These are phyloP conservation scores for Ciconia boyciana DNA, from an alignment of 2,113 vertebrate genomes.

Conservation along the genomic window DNA sequence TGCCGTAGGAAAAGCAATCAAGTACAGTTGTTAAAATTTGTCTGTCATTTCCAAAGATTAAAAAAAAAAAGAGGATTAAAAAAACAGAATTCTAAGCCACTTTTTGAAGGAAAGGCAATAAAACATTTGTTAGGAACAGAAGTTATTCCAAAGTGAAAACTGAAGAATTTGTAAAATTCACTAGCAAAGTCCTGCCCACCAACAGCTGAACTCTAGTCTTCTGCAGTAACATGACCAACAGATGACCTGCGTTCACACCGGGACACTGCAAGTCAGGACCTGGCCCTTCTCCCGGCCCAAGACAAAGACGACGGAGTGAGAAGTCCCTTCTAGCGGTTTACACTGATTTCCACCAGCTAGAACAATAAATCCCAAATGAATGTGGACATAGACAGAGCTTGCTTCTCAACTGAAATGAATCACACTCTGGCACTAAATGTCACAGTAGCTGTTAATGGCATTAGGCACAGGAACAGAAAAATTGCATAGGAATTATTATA, in stretches of 20 bases:
- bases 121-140: not conserved
- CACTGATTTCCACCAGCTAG: not conserved
- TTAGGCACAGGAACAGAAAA: constrained; percentile 54
- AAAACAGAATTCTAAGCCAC: not conserved
- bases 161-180: not conserved
- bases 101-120: not conserved
- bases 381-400: not conserved
- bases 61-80: not conserved
- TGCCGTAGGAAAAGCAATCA: not conserved
- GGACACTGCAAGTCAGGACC: not conserved
- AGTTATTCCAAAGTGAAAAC: not conserved
- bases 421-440: constrained; percentile 36
- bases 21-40: not conserved
- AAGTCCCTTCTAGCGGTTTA: not conserved
- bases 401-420: constrained; percentile 36
- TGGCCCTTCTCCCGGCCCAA: not conserved
- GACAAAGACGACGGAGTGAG: not conserved
- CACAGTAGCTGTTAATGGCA: constrained; percentile 40
- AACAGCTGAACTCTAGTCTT: not conserved
- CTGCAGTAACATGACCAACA: too few relatives aligned
- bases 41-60: not conserved
- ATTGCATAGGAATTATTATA: constrained; percentile 63
- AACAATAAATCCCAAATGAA: not conserved
- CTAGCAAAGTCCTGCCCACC: not conserved
- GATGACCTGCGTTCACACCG: not conserved